Evolutionary conservation across 2,797 vertebrate species (phyloP), one percentile per base, ranked within the genome.

Genomic region (Cyprinella venusta): DNA sequence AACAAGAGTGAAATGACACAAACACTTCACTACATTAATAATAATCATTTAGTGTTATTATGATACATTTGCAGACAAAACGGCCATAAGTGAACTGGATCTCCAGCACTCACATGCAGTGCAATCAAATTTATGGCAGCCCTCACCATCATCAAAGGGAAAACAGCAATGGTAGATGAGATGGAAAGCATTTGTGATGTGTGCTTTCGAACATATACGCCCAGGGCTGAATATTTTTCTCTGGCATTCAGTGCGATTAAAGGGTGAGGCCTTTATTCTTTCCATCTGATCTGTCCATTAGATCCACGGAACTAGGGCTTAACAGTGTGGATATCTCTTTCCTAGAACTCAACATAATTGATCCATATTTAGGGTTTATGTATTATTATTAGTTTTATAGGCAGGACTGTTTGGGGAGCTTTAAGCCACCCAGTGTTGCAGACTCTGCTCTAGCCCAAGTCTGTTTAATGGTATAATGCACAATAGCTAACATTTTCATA

Each of bases 321-420:
- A 64, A 9, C 56, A 6, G 16, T 18, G 1, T 45, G 18, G 24
- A 69, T 77, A 77, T 77, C 74, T 83, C 72, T 69, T 76, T 83
- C 74, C 75, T 64, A 70, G 81, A 83, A 70, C 52, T 70, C 26
- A 48, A 45, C 24, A 52, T 69, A 68, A 77, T 83, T 83, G 74
- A 77, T 83, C 52, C 21, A 50, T 54, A 69, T 83, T 42, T 59
- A 30, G 15, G 13, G 12, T 33, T 64, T 72, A 70, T n/a, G 45
- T 40, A 38, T 38, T 40, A 10, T 52, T 64, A 6, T 36, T 36
- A 33, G 30, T 36, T 36, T 52, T 30, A 50, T n/a, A 33, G 52
- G 33, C 42, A 50, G 30, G 8, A 19, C n/a, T 74, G 24, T 64
- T 40, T 59, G 5, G 42, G 5, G 13, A 13, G 38, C 24, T 64